Percentiles rank a stretch among this genome's conserved stretches.
These are phyloP conservation scores for Eupithecia tripunctaria DNA, from an alignment of 2,888 invertebrate genomes.

Conservation along the genomic window DNA sequence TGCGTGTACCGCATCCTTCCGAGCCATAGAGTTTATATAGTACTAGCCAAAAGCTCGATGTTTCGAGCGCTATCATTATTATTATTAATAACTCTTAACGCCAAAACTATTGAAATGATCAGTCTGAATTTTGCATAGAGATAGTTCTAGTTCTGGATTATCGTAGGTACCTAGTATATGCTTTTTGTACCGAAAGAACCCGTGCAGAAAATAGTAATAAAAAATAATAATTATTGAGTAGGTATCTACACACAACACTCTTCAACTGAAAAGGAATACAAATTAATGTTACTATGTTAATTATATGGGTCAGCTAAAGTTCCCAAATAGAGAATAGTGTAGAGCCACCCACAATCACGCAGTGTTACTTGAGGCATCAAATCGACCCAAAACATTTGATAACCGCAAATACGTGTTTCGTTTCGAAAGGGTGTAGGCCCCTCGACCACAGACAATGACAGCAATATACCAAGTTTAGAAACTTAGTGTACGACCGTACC, in stretches of 20 bases:
- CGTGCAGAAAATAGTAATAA: no score
- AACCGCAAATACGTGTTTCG: slow-evolving; percentile 70
- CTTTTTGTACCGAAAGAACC: no score
- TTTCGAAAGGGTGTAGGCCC: slow-evolving; percentile 62
- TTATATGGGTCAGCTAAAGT: background rate
- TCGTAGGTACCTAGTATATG: no score
- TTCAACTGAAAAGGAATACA: background rate
- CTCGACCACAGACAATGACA: slow-evolving; percentile 67
- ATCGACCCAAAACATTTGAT: slow-evolving; percentile 60
- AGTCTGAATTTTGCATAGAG: no score
- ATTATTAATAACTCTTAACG: no score
- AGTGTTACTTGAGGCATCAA: slow-evolving; percentile 51
- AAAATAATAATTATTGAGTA: background rate
- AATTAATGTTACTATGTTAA: background rate
- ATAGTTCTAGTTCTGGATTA: no score
- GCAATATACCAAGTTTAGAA: slow-evolving; percentile 69
- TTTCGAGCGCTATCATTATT: no score
- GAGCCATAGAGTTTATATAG: no score
- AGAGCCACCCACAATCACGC: slow-evolving; percentile 41
- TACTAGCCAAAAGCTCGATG: no score
- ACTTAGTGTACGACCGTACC: slow-evolving; percentile 63
- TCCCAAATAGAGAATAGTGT: slow-evolving; percentile 20
- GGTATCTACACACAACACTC: background rate
- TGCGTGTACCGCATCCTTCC: no score
- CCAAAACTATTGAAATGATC: no score